Conservation (phyloP, 2,888 invertebrate species). For the Shargacucullia verbasci region DNA sequence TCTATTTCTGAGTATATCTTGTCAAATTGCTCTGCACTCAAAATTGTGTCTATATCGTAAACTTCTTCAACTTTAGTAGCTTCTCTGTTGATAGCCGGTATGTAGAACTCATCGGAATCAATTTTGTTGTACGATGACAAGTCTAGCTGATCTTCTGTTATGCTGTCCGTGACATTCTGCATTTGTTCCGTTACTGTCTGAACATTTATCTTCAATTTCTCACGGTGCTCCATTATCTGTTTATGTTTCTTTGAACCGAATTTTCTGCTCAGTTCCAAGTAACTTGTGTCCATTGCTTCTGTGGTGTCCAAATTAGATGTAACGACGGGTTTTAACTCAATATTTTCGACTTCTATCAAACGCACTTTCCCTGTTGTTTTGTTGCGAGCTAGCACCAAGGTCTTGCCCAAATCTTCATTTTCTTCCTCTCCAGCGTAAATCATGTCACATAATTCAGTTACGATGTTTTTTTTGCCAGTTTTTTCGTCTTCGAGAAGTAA, state of each 20-base stretch:
- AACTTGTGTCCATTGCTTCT: constrained; percentile 66
- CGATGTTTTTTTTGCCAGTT: constrained; percentile 62
- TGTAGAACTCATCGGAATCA: constrained; percentile 80
- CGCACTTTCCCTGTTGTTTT: constrained; percentile 77
- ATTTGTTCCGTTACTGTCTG: constrained; percentile 89
- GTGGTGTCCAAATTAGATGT: constrained; percentile 58
- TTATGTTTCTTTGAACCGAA: constrained; percentile 91
- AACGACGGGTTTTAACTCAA: constrained; percentile 71
- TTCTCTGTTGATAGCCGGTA: constrained; percentile 85
- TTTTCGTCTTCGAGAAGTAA: constrained; percentile 63
- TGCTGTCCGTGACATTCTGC: constrained; percentile 83
- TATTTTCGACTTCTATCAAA: constrained; percentile 70
- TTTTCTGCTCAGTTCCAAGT: constrained; percentile 87
- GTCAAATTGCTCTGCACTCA: constrained; percentile 77
- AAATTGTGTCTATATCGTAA: constrained; percentile 80
- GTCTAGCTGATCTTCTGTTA: constrained; percentile 74
- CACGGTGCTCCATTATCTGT: constrained; percentile 89
- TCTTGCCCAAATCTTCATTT: constrained; percentile 68
- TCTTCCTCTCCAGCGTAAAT: constrained; percentile 77
- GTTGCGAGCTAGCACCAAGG: constrained; percentile 72
- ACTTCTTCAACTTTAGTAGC: constrained; percentile 82
- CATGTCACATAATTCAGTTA: constrained; percentile 65
- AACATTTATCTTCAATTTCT: constrained; percentile 89
- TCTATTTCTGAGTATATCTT: constrained; percentile 73
- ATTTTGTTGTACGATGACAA: constrained; percentile 70